Evolutionary conservation across 2,888 invertebrate species (phyloP).

Genomic region (Acronicta psi): DNA sequence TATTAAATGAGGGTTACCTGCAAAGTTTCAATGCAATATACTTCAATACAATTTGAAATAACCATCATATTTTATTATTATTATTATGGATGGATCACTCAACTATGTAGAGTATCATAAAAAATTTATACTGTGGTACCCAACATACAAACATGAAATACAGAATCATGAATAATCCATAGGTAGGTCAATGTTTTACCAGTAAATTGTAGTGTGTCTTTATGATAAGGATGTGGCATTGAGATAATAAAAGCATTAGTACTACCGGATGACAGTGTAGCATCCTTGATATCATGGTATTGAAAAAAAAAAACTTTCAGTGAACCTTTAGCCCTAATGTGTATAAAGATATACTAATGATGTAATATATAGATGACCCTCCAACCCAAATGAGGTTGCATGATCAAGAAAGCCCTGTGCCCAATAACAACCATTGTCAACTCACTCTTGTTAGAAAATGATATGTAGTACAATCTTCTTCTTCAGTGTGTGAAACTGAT

Average conservation of each 20-base stretch:
- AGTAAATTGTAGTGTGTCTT: conserved; percentile 2
- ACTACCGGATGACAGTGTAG: background rate
- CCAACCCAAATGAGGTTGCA: conserved; percentile 24
- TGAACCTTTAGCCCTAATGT: background rate
- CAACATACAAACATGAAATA: too few species aligned
- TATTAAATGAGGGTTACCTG: too few species aligned
- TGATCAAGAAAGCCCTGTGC: conserved; percentile 40
- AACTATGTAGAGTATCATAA: too few species aligned
- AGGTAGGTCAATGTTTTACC: background rate
- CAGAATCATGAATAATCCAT: background rate
- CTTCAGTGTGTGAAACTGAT: conserved; percentile 67
- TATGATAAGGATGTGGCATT: conserved; percentile 30
- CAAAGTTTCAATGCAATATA: too few species aligned
- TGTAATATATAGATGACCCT: conserved; percentile 39
- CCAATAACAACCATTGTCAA: conserved; percentile 54
- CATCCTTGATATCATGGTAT: conserved; percentile 18
- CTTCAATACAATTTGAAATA: too few species aligned
- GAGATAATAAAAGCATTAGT: conserved; percentile 24
- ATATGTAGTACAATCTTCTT: conserved; percentile 59
- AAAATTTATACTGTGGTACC: too few species aligned
- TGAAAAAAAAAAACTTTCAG: conserved; percentile 4
- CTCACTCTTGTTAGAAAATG: conserved; percentile 61
- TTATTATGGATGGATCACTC: too few species aligned
- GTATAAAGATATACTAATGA: background rate
- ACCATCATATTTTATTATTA: too few species aligned